Percentiles rank a stretch among this genome's conserved stretches.
Conservation (phyloP, 2,797 vertebrate genomes). For the Varecia variegata region DNA sequence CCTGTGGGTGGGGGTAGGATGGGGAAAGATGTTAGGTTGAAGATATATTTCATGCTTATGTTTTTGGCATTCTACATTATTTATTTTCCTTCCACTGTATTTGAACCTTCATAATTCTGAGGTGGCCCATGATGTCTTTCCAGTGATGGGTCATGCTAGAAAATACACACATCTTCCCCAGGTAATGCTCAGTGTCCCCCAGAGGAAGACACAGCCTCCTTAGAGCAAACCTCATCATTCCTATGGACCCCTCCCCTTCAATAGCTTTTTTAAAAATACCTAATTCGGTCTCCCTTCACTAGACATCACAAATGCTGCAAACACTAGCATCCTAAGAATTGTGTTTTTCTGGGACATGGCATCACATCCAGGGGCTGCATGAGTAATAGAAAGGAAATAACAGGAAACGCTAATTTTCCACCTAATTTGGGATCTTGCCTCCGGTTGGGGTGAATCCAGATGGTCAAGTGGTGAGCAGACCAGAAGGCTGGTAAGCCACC, state of each 20-base stretch:
- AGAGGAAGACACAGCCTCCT: neutral
- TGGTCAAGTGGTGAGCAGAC: neutral
- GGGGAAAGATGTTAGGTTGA: neutral
- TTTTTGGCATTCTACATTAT: neutral
- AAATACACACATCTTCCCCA: neutral
- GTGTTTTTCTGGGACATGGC: neutral
- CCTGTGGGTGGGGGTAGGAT: neutral
- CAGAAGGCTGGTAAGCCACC: neutral
- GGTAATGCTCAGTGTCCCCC: neutral
- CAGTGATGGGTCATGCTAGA: neutral
- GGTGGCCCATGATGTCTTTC: neutral
- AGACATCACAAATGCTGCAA: neutral
- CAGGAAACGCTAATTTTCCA: neutral
- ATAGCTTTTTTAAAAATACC: neutral
- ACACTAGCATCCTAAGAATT: neutral
- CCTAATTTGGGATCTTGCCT: conserved; percentile 15
- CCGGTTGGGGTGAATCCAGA: neutral
- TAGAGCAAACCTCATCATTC: neutral
- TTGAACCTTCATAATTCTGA: neutral
- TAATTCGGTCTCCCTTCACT: neutral
- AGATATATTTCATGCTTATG: neutral
- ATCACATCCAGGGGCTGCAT: neutral
- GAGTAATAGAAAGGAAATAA: conserved; percentile 16
- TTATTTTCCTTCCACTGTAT: neutral
- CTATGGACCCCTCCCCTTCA: neutral